A percentile compares a stretch with the other conserved stretches of the same genome.
Conservation (phyloP, 1,140 invertebrate species). For the Schlechtendalia chinensis region DNA sequence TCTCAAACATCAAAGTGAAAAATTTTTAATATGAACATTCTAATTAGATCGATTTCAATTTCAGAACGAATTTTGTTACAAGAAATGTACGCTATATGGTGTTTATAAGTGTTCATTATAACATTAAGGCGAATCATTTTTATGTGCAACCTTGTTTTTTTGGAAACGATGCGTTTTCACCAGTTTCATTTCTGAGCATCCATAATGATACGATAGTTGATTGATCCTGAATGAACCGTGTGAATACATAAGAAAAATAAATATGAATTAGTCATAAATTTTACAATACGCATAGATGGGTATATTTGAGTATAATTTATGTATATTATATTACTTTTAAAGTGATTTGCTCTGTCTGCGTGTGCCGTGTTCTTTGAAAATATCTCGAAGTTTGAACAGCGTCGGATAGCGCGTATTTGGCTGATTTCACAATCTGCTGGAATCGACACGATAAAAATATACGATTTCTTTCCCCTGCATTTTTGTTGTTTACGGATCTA, state of each 20-base stretch:
- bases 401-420: slow-evolving; percentile 1
- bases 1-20: too few species aligned
- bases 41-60: too few species aligned
- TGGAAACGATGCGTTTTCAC: not conserved
- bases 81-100: too few species aligned
- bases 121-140: too few species aligned
- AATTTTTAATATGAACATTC: too few species aligned
- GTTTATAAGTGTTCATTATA: too few species aligned
- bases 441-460: not conserved
- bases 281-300: too few species aligned
- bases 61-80: not conserved
- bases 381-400: slow-evolving; percentile 11
- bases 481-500: too few species aligned
- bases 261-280: too few species aligned
- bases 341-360: slow-evolving; percentile 22
- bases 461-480: too few species aligned
- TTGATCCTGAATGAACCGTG: slow-evolving; percentile 5
- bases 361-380: slow-evolving; percentile 28
- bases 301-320: not conserved
- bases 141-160: not conserved
- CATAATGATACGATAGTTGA: slow-evolving; percentile 25
- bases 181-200: not conserved
- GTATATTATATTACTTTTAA: not conserved
- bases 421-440: not conserved
- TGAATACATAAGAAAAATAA: not conserved